phyloP scores from a whole-genome alignment of 2,113 vertebrate genomes.

The Macrotus californicus region DNA sequence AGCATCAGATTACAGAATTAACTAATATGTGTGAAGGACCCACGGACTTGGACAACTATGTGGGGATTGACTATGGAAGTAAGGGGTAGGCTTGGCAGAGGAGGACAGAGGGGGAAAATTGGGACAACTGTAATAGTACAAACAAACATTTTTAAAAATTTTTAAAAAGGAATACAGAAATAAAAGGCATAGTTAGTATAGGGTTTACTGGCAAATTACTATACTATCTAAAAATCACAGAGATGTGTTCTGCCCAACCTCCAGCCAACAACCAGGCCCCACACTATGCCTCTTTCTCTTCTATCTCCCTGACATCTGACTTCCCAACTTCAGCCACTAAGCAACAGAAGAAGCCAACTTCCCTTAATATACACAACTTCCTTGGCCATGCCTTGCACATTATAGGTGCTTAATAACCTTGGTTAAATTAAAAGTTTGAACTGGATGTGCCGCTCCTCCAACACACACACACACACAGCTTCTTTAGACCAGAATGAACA shows the following conservation, averaged over 20 bases:
- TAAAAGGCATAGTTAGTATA: not conserved
- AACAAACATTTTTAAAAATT: too few species aligned
- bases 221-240: accelerated
- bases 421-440: not conserved
- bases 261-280: too few species aligned
- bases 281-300: accelerated
- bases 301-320: not conserved
- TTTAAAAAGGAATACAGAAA: not conserved
- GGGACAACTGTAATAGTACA: too few species aligned
- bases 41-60: too few species aligned
- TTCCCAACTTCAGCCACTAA: not conserved
- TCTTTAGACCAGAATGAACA: not conserved
- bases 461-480: accelerated
- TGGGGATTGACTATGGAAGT: too few species aligned
- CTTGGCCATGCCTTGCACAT: accelerated
- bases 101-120: too few species aligned
- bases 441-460: too few species aligned
- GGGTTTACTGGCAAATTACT: accelerated
- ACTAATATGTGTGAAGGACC: too few species aligned
- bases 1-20: not conserved
- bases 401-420: not conserved
- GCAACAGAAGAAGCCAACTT: not conserved
- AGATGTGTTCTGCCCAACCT: accelerated
- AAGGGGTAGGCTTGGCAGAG: too few species aligned
- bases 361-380: not conserved